Evolutionary conservation across 2,113 vertebrate genomes (phyloP).

Genomic region (Lycaon pictus): DNA sequence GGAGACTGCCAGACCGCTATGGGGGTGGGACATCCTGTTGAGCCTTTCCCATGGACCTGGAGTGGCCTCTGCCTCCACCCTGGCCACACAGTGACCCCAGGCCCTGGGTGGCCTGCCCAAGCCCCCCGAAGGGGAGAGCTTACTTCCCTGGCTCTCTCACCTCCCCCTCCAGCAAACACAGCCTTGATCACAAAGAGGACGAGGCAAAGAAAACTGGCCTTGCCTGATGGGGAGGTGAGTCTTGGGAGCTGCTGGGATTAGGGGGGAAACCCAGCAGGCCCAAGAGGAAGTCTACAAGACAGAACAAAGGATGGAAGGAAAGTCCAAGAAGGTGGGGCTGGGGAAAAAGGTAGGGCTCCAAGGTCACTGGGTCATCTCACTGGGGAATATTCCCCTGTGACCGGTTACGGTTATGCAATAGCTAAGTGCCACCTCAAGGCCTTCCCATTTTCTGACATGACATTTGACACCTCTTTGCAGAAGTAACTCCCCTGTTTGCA

Average conservation of each 20-base stretch:
- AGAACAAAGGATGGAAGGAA: not conserved
- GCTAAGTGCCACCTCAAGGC: not conserved
- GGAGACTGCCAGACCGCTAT: not conserved
- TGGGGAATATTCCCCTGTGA: not conserved
- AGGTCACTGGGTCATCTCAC: not conserved
- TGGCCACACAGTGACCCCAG: accelerated
- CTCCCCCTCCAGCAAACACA: not conserved
- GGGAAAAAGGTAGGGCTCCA: not conserved
- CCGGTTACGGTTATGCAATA: not conserved
- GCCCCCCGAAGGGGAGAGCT: not conserved
- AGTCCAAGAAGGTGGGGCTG: not conserved
- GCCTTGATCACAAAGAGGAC: not conserved
- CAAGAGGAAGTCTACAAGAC: not conserved
- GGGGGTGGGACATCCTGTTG: not conserved
- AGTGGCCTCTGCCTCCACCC: not conserved
- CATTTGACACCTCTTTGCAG: not conserved
- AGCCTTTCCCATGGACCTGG: not conserved
- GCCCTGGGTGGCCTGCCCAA: not conserved
- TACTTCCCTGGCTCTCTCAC: no score
- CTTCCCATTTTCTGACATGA: not conserved
- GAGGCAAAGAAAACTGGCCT: not conserved
- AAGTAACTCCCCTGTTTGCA: not conserved
- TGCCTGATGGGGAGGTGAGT: not conserved
- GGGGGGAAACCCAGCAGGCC: not conserved
- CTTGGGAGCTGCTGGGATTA: not conserved